phyloP scores from a whole-genome alignment of 2,888 invertebrate genomes.

The Nipponacmea schrenckii region DNA sequence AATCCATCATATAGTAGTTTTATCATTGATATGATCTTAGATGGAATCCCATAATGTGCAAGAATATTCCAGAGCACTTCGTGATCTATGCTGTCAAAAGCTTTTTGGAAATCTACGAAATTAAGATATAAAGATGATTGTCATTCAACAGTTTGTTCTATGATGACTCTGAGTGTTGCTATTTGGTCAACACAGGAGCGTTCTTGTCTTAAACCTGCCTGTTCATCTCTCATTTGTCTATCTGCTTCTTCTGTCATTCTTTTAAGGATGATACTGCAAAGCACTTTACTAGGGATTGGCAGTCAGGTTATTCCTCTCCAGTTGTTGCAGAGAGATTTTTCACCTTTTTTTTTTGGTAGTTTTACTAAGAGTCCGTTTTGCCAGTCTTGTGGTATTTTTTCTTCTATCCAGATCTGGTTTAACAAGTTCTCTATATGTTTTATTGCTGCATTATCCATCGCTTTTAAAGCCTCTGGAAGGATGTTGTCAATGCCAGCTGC shows the following conservation, averaged over 20 bases:
- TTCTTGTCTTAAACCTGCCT: slow-evolving; percentile 15
- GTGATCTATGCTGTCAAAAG: slow-evolving; percentile 7
- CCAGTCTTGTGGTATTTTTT: slow-evolving; percentile 11
- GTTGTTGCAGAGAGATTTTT: no score
- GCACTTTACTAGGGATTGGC: no score
- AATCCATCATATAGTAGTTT: no score
- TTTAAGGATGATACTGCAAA: slow-evolving; percentile 3
- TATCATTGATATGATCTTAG: no score
- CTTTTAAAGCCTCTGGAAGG: slow-evolving; percentile 8
- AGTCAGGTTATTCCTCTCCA: no score
- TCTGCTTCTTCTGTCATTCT: slow-evolving; percentile 8
- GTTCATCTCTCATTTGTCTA: neutral
- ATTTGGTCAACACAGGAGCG: slow-evolving; percentile 11
- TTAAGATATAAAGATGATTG: no score
- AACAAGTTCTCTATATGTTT: slow-evolving; percentile 16
- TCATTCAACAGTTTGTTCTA: slow-evolving; percentile 17
- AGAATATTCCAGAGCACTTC: slow-evolving; percentile 13
- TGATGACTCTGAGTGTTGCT: slow-evolving; percentile 7
- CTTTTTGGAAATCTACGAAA: slow-evolving; percentile 1
- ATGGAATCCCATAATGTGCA: no score
- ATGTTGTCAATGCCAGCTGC: neutral
- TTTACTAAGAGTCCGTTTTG: slow-evolving; percentile 14
- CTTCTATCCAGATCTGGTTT: slow-evolving; percentile 13
- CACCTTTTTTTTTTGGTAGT: no score
- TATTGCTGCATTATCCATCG: slow-evolving; percentile 10